Conservation (phyloP, 2,888 invertebrate genomes). For the Pachydiplax longipennis region DNA sequence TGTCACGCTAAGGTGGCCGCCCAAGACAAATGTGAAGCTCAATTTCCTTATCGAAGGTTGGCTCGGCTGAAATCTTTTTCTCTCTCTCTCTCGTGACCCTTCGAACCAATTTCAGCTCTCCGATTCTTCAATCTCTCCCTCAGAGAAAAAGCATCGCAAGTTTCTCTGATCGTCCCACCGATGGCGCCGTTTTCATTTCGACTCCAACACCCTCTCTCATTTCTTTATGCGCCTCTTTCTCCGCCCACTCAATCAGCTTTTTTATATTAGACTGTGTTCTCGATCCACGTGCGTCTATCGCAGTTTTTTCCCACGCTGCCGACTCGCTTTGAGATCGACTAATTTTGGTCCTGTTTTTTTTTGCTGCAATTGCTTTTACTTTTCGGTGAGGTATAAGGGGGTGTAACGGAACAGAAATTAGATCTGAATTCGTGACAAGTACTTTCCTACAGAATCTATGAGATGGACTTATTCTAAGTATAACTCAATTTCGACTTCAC, state of each 20-base stretch:
- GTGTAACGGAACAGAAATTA: too few relatives aligned
- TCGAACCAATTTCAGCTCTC: constrained; percentile 25
- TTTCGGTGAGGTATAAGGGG: too few relatives aligned
- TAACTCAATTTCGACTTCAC: too few relatives aligned
- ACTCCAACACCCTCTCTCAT: background rate
- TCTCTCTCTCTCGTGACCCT: background rate
- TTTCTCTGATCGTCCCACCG: constrained; percentile 24
- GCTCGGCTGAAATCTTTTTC: background rate
- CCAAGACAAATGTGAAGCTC: background rate
- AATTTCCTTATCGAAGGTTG: constrained; percentile 8
- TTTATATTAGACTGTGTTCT: background rate
- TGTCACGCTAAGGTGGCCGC: background rate
- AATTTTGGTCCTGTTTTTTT: too few relatives aligned
- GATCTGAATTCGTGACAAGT: too few relatives aligned
- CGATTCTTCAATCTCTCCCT: constrained; percentile 19
- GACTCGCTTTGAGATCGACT: too few relatives aligned
- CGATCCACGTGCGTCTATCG: background rate
- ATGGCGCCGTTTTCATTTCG: constrained; percentile 28
- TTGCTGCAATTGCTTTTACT: too few relatives aligned
- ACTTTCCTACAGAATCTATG: too few relatives aligned
- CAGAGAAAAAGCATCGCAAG: background rate
- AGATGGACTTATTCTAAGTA: too few relatives aligned
- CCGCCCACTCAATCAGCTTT: background rate
- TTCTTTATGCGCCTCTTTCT: background rate
- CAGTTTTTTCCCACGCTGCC: background rate